These are phyloP conservation scores for Trididemnum miniatum DNA, from an alignment of 23 tunicate species.

Conservation along the genomic window DNA sequence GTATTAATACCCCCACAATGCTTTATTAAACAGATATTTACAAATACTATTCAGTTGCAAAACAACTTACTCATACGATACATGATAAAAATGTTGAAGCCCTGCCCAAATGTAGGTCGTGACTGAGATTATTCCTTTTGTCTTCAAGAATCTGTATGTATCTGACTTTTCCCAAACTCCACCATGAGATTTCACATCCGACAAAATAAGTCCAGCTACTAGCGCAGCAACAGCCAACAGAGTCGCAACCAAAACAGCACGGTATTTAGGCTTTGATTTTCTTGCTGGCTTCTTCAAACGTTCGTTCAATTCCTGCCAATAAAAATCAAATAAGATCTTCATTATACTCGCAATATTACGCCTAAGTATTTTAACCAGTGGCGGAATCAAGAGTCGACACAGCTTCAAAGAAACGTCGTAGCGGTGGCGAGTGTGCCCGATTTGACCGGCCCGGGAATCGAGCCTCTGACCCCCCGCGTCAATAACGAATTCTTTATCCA, in stretches of 20 bases:
- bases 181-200: conserved; percentile 44
- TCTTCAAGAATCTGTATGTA: conserved; percentile 39
- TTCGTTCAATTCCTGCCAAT: conserved; percentile 25
- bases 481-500: too few relatives aligned
- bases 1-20: too few relatives aligned
- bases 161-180: conserved; percentile 38
- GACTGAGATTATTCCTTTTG: conserved; percentile 36
- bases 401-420: too few relatives aligned
- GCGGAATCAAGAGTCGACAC: too few relatives aligned
- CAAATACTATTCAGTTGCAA: too few relatives aligned
- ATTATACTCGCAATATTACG: too few relatives aligned
- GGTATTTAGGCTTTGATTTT: background rate
- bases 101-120: conserved; percentile 27
- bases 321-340: too few relatives aligned
- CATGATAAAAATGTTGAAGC: background rate
- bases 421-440: too few relatives aligned
- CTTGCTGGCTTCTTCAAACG: conserved; percentile 1
- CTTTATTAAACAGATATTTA: too few relatives aligned
- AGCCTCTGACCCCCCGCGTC: too few relatives aligned
- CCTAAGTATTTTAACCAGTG: too few relatives aligned
- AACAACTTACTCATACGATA: conserved; percentile 2
- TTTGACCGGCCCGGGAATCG: too few relatives aligned
- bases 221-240: conserved; percentile 47
- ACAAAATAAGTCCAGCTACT: conserved; percentile 31
- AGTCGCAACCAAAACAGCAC: background rate